Evolutionary conservation across 2,888 invertebrate species (phyloP).

Genomic region (Plagiodera versicolora): DNA sequence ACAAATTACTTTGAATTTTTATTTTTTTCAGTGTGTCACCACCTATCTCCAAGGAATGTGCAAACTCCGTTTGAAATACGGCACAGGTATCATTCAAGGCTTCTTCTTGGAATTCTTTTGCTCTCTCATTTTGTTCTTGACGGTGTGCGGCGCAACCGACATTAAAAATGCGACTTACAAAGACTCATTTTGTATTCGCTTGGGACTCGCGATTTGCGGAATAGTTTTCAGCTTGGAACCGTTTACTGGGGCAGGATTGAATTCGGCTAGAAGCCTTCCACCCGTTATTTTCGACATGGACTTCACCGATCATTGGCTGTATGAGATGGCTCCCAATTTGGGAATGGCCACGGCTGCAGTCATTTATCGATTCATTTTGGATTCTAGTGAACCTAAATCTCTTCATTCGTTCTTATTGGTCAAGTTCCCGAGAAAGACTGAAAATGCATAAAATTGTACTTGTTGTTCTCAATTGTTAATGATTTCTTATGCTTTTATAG

Average conservation of each 20-base stretch:
- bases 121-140: constrained; percentile 18
- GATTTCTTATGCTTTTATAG: too few species aligned
- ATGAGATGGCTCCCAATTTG: constrained; percentile 21
- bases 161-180: neutral
- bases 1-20: neutral
- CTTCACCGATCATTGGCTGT: constrained; percentile 26
- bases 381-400: constrained; percentile 14
- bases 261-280: constrained; percentile 29
- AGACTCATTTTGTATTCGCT: constrained; percentile 24
- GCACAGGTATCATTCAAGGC: constrained; percentile 14
- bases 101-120: constrained; percentile 24
- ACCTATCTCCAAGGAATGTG: constrained; percentile 10
- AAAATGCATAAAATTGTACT: neutral
- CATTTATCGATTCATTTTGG: constrained; percentile 24
- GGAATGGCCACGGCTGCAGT: constrained; percentile 21
- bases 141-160: constrained; percentile 21
- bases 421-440: neutral
- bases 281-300: constrained; percentile 21
- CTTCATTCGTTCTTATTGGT: constrained; percentile 5
- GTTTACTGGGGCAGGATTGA: constrained; percentile 29
- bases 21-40: constrained; percentile 4
- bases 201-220: constrained; percentile 18
- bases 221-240: constrained; percentile 16
- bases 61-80: constrained; percentile 13
- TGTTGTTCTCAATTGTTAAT: too few species aligned